Evolutionary conservation across 2,888 invertebrate species (phyloP), one percentile per base, ranked within the genome.

Genomic region (Chymomyza amoena): DNA sequence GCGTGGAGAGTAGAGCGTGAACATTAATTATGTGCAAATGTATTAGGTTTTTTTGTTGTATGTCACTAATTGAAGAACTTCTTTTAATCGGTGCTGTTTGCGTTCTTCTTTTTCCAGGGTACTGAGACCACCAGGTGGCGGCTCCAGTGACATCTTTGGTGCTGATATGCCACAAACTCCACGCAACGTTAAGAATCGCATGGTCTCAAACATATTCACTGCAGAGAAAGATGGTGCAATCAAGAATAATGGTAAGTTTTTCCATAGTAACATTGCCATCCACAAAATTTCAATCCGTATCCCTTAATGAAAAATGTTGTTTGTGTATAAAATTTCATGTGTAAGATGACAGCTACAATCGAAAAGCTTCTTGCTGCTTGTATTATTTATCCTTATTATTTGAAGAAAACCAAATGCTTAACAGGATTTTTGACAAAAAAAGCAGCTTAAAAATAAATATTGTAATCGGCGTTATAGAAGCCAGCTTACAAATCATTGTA

Each of bases 51-150:
- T 70, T 67, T 72, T 66, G 63, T 51, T 67, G 61, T 64, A 45
- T 73, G 18, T 61, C n/a, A 36, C 15, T 57, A 57, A 56, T 71
- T 36, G 56, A 64, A 36, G 67, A 16, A 63, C 50, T 61, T 52
- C 6, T 28, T 64, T 57, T 18, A 57, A 25, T 25, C 57, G 56
- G 64, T 57, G 56, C 4, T 16, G 9, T 20, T 57, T 57, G 56
- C 56, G 52, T 7, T 4, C 13, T 69, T 65, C 62, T 60, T 81
- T 80, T 92, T 92, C 4, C 89, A 94, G 94, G 92, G 94, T 94
- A 70, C 88, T 94, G 89, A 93, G 94, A 89, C 93, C 94, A 76
- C 94, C 94, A 79, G 94, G 94, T 76, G 94, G 94, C 79, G 94
- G 93, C n/a, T 93, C 93, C 81, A 93, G 93, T 84, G 93, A 93